A percentile compares a stretch with the other conserved stretches of the same genome.
Conservation (phyloP, 2,888 invertebrate genomes). For the Choreutis nemorana region DNA sequence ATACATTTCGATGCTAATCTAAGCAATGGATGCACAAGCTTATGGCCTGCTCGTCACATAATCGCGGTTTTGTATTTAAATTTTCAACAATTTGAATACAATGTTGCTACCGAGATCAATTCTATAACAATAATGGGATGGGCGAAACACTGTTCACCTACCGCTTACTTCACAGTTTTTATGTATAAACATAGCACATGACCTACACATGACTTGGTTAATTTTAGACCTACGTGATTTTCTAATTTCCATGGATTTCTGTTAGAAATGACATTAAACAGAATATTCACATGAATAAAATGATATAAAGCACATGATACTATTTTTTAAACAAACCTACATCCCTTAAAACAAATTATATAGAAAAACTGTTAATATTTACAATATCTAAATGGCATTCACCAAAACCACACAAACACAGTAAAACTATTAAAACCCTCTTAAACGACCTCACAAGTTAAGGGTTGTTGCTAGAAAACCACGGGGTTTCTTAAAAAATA, state of each 20-base stretch:
- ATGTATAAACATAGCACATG: no score
- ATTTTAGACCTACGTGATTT: no score
- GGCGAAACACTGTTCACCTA: no score
- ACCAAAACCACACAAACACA: slow-evolving; percentile 16
- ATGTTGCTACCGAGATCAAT: slow-evolving; percentile 55
- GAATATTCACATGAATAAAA: no score
- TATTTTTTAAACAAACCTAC: no score
- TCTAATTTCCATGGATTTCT: no score
- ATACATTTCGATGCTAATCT: slow-evolving; percentile 42
- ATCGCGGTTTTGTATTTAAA: slow-evolving; percentile 65
- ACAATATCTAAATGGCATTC: slow-evolving; percentile 34
- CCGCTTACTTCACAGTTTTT: no score
- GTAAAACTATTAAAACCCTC: slow-evolving; percentile 25
- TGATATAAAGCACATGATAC: no score
- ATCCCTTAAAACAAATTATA: no score
- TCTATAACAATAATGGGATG: slow-evolving; percentile 38
- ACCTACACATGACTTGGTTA: no score
- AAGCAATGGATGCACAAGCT: slow-evolving; percentile 37
- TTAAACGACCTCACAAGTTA: slow-evolving; percentile 43
- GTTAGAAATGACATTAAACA: no score
- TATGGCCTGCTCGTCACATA: slow-evolving; percentile 55
- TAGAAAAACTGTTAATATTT: no score
- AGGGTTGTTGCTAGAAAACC: slow-evolving; percentile 42
- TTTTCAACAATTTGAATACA: slow-evolving; percentile 60
- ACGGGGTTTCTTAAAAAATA: slow-evolving; percentile 36